Evolutionary conservation across 1,140 invertebrate genomes (phyloP).

Genomic region (Chlorops oryzae): DNA sequence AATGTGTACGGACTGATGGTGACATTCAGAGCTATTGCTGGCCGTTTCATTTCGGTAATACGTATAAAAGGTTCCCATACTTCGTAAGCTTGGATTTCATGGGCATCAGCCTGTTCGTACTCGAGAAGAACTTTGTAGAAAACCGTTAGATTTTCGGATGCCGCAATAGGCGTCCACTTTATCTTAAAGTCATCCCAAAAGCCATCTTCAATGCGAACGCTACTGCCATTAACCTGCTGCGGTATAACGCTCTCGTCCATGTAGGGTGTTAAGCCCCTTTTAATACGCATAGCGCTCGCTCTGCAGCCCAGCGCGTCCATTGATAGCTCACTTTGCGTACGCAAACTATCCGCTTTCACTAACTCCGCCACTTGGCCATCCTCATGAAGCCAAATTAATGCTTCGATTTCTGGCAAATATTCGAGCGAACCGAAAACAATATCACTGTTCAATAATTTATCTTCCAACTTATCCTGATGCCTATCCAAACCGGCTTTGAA

Average conservation of each 20-base stretch:
- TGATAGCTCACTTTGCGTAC: background rate
- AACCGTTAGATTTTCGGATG: slow-evolving; percentile 72
- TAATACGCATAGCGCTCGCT: background rate
- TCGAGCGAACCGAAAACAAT: background rate
- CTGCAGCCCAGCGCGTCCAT: slow-evolving; percentile 14
- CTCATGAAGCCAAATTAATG: slow-evolving; percentile 7
- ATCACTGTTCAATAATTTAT: background rate
- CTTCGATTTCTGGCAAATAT: slow-evolving; percentile 10
- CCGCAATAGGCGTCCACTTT: slow-evolving; percentile 65
- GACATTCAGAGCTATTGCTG: slow-evolving; percentile 64
- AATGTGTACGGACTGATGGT: slow-evolving; percentile 73
- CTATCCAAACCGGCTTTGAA: slow-evolving; percentile 14
- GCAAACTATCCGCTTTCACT: background rate
- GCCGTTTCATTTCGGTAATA: slow-evolving; percentile 51
- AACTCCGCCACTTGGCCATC: background rate
- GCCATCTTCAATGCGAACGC: slow-evolving; percentile 60
- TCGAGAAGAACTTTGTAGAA: slow-evolving; percentile 56
- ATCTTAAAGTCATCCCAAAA: slow-evolving; percentile 71
- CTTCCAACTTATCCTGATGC: background rate
- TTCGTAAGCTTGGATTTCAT: slow-evolving; percentile 14
- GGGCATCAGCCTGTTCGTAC: slow-evolving; percentile 7
- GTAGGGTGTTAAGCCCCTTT: slow-evolving; percentile 9
- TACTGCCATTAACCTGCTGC: slow-evolving; percentile 55
- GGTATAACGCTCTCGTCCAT: slow-evolving; percentile 59
- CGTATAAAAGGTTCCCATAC: slow-evolving; percentile 26